Conservation (phyloP, 2,888 invertebrate genomes). For the Nephrocerus scutellatus region DNA sequence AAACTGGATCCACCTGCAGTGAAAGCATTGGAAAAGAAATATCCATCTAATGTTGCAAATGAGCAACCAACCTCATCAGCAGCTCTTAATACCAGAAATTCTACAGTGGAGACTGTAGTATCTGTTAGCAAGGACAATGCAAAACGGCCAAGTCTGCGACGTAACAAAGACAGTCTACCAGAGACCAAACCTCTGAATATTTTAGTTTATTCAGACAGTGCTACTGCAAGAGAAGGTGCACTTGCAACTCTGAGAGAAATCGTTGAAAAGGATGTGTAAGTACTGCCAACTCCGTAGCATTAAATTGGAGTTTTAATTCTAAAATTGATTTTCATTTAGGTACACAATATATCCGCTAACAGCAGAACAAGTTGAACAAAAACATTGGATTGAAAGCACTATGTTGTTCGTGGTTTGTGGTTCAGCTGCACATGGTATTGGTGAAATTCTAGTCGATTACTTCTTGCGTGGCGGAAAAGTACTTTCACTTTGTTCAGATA, state of each 20-base stretch:
- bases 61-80: not conserved
- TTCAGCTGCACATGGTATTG: constrained; percentile 59
- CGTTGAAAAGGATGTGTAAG: constrained; percentile 64
- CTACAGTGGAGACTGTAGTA: constrained; percentile 11
- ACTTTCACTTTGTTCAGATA: constrained; percentile 72
- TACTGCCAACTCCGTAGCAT: constrained; percentile 22
- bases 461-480: constrained; percentile 67
- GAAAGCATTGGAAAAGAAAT: no score
- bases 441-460: constrained; percentile 63
- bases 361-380: constrained; percentile 39
- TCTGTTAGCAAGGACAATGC: constrained; percentile 22
- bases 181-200: constrained; percentile 69
- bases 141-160: constrained; percentile 37
- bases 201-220: constrained; percentile 73
- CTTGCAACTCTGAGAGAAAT: constrained; percentile 62
- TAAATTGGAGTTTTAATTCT: no score
- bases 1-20: no score
- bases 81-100: not conserved
- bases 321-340: no score
- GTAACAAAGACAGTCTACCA: constrained; percentile 39
- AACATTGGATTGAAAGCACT: constrained; percentile 53
- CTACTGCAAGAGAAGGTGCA: constrained; percentile 66
- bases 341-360: constrained; percentile 60
- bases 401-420: constrained; percentile 73
- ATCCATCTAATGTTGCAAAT: constrained; percentile 5